Conservation (phyloP, 2,888 invertebrate species). For the Hydriomena furcata region DNA sequence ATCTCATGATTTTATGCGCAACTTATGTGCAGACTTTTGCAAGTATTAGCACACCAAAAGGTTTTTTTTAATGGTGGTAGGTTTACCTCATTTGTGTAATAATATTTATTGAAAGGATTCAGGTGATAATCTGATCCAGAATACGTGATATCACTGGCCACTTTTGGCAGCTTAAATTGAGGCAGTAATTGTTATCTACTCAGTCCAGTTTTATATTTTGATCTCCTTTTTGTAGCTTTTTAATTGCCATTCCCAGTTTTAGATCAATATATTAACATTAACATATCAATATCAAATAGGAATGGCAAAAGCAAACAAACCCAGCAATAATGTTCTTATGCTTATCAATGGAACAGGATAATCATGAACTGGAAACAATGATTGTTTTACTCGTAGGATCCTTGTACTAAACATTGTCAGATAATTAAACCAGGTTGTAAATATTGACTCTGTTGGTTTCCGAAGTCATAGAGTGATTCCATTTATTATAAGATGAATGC, state of each 20-base stretch:
- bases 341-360: neutral
- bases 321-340: neutral
- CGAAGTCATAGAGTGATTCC: constrained; percentile 78
- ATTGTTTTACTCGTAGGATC: constrained; percentile 2
- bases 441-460: constrained; percentile 72
- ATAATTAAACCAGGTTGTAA: constrained; percentile 51
- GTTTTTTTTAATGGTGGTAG: constrained; percentile 60
- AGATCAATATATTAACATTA: neutral
- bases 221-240: constrained; percentile 39
- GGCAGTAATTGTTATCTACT: constrained; percentile 27
- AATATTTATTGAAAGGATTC: constrained; percentile 45
- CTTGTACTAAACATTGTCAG: constrained; percentile 10
- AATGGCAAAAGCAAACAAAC: neutral
- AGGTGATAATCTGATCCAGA: constrained; percentile 48
- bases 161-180: neutral
- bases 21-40: constrained; percentile 53
- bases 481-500: constrained; percentile 82
- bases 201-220: constrained; percentile 32
- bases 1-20: constrained; percentile 35
- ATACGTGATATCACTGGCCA: constrained; percentile 40
- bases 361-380: neutral
- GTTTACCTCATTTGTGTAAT: constrained; percentile 49
- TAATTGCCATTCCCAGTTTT: neutral
- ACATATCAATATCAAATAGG: neutral
- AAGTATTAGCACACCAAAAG: constrained; percentile 81